Percentiles rank a stretch among this genome's conserved stretches.
Evolutionary conservation across 2,888 invertebrate genomes (phyloP).

Genomic region (Hipparchia semele): DNA sequence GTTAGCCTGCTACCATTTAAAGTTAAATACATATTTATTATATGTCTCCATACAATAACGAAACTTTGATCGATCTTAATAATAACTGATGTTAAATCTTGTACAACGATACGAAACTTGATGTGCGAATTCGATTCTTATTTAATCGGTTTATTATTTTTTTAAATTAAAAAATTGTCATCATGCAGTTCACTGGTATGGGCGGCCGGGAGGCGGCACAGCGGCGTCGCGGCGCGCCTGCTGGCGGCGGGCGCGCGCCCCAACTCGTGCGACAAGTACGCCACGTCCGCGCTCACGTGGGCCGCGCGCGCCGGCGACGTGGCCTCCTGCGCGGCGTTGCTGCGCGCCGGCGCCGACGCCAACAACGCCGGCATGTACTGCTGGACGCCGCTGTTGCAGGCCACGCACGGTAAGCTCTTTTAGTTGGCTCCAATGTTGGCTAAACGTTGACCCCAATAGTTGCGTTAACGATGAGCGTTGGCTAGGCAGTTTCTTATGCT

Average conservation of each 20-base stretch:
- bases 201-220: slow-evolving; percentile 97
- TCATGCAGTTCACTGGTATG: slow-evolving; percentile 91
- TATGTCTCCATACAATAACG: too few species aligned
- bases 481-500: too few species aligned
- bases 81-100: too few species aligned
- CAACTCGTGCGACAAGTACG: slow-evolving; percentile 98
- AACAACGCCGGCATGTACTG: slow-evolving; percentile 99
- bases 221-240: slow-evolving; percentile 91
- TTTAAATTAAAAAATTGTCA: background rate
- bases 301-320: slow-evolving; percentile 95
- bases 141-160: too few species aligned
- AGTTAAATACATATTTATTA: too few species aligned
- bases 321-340: slow-evolving; percentile 90
- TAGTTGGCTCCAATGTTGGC: too few species aligned
- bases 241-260: slow-evolving; percentile 95
- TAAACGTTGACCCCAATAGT: too few species aligned
- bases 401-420: slow-evolving; percentile 82
- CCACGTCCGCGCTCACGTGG: slow-evolving; percentile 98
- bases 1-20: too few species aligned
- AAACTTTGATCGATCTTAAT: too few species aligned
- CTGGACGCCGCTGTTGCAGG: slow-evolving; percentile 95
- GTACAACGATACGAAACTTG: too few species aligned
- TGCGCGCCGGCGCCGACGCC: slow-evolving; percentile 93
- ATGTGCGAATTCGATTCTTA: too few species aligned
- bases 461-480: too few species aligned